Evolutionary conservation across 2,888 invertebrate genomes (phyloP).

Genomic region (Phortica okadai): DNA sequence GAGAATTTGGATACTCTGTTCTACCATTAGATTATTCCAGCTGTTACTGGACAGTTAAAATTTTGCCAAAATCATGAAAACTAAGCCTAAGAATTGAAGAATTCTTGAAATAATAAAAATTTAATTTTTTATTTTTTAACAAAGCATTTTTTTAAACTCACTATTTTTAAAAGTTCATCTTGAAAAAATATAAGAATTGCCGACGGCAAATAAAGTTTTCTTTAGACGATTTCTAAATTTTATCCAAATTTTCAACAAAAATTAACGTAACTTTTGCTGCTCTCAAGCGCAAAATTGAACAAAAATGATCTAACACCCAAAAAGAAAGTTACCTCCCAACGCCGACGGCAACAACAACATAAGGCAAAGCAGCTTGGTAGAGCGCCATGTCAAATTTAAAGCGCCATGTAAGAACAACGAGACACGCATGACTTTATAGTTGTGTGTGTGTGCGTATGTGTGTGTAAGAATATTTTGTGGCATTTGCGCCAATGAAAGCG

Average conservation of each 20-base stretch:
- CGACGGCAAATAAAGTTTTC: not conserved
- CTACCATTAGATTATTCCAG: no score
- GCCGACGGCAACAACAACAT: not conserved
- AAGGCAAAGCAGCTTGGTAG: not conserved
- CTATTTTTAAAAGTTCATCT: not conserved
- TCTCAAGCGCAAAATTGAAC: no score
- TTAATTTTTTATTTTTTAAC: no score
- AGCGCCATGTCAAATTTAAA: conserved; percentile 10
- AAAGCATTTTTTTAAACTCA: not conserved
- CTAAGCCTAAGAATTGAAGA: no score
- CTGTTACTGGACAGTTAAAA: no score
- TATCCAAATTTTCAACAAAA: no score
- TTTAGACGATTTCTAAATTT: not conserved
- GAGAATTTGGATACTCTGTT: no score
- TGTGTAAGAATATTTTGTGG: conserved; percentile 12
- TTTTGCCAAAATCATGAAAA: no score
- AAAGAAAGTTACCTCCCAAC: not conserved
- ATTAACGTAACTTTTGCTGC: no score
- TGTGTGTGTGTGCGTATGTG: conserved; percentile 42
- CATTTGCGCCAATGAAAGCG: conserved; percentile 72
- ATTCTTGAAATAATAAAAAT: no score
- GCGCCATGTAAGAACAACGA: conserved; percentile 15
- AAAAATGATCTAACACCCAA: no score
- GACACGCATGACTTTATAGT: not conserved
- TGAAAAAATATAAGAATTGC: not conserved